Conservation (phyloP, 2,113 vertebrate species). For the Dendropsophus ebraccatus region DNA sequence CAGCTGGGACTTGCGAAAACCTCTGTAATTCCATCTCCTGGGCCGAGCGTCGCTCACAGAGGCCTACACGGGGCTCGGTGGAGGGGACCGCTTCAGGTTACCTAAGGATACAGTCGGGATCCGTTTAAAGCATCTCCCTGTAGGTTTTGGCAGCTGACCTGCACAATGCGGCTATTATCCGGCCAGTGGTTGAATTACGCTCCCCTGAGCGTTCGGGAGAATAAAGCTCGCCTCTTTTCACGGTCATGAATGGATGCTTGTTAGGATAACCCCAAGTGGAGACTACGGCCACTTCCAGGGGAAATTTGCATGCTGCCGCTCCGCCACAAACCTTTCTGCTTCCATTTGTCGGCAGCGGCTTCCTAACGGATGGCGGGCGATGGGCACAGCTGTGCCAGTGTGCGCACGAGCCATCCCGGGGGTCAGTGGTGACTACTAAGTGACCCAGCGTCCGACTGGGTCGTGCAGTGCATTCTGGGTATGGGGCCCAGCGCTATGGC, state of each 20-base stretch:
- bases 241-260: slow-evolving; percentile 63
- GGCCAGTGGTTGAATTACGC: slow-evolving; percentile 57
- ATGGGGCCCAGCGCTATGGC: neutral
- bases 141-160: slow-evolving; percentile 60
- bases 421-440: neutral
- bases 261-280: slow-evolving; percentile 58
- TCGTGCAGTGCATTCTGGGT: too few relatives aligned
- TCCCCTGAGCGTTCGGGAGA: slow-evolving; percentile 63
- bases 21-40: slow-evolving; percentile 71
- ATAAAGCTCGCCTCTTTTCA: slow-evolving; percentile 60
- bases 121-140: slow-evolving; percentile 69
- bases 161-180: slow-evolving; percentile 73
- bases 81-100: slow-evolving; percentile 69
- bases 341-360: neutral
- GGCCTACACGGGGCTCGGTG: slow-evolving; percentile 42
- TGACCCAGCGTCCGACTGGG: too few relatives aligned
- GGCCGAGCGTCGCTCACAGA: slow-evolving; percentile 63
- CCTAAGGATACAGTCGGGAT: slow-evolving; percentile 69
- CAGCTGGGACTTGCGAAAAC: slow-evolving; percentile 69
- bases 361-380: neutral
- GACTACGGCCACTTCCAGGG: slow-evolving; percentile 45
- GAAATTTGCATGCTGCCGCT: neutral
- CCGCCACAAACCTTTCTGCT: slow-evolving; percentile 1
- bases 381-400: neutral
- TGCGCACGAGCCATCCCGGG: neutral